Percentiles rank a stretch among this genome's conserved stretches.
Conservation (phyloP, 2,888 invertebrate genomes). For the Diogma glabrata region DNA sequence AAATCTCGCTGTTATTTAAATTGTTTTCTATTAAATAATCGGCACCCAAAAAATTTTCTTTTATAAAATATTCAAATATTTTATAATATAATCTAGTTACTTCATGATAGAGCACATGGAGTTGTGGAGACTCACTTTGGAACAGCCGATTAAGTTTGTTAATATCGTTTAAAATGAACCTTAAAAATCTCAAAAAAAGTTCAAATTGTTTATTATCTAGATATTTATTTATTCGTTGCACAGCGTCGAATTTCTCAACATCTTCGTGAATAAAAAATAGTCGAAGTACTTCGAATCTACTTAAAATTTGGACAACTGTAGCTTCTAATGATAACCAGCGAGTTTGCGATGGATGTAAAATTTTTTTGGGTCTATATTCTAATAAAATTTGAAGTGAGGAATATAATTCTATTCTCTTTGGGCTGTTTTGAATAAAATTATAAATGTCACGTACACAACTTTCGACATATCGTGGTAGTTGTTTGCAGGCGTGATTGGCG, state of each 20-base stretch:
- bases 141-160: slow-evolving; percentile 13
- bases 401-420: neutral
- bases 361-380: neutral
- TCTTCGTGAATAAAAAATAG: neutral
- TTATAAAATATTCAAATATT: neutral
- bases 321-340: slow-evolving; percentile 11
- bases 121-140: slow-evolving; percentile 15
- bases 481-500: slow-evolving; percentile 9
- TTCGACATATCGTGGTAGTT: slow-evolving; percentile 6
- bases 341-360: slow-evolving; percentile 12
- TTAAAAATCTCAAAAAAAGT: slow-evolving; percentile 14
- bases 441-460: neutral
- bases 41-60: no score
- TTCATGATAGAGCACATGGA: slow-evolving; percentile 5
- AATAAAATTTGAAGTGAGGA: no score
- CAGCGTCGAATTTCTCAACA: neutral
- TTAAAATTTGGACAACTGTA: neutral
- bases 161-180: slow-evolving; percentile 11
- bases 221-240: neutral
- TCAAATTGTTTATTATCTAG: slow-evolving; percentile 13
- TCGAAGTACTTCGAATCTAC: neutral
- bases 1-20: slow-evolving; percentile 3
- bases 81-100: neutral
- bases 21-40: no score
- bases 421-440: slow-evolving; percentile 2